Evolutionary conservation across 2,113 vertebrate species (phyloP), one percentile per base, ranked within the genome.

Genomic region (Panthera tigris): DNA sequence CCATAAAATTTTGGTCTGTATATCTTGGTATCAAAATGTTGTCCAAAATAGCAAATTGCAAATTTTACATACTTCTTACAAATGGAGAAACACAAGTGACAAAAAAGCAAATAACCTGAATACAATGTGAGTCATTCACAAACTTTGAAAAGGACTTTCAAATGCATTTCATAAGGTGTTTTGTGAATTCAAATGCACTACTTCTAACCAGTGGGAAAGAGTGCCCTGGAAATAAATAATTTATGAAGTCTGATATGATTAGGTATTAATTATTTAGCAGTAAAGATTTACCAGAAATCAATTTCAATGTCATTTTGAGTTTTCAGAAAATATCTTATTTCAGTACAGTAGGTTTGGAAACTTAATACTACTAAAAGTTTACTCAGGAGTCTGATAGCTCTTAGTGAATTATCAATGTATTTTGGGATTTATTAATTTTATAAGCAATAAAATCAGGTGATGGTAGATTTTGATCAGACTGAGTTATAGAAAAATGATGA

Each of bases 31-130:
- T 94, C 82, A 91, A 91, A 92, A 85, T 95, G 9, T 1, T 91
- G 55, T 92, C 10, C 29, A 79, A 69, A 96, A 89, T 71, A 84
- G 45, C 36, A 89, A n/a, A 63, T 31, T 11, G n/a, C 25, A 95
- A 80, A 94, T 85, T 96, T 91, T 82, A 69, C 31, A 4, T 36
- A 41, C 65, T 48, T 88, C 93, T 93, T 82, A 63, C 76, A 93
- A 93, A 90, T 92, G 11, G 27, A 73, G 25, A 92, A 74, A 39
- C 33, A 66, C 90, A 65, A 55, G 29, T 48, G 19, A 95, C 89
- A 85, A 83, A 87, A 36, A 92, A 81, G 18, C 65, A 89, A 96
- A 87, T 94, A 95, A 90, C 79, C 89, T 92, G 63, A 61, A 25
- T 52, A 78, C 52, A 61, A 10, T 23, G 12, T 92, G 97, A 96